Base-by-base conservation (phyloP, 2,888 invertebrate species). In the Branchipolynoe longqiensis region DNA sequence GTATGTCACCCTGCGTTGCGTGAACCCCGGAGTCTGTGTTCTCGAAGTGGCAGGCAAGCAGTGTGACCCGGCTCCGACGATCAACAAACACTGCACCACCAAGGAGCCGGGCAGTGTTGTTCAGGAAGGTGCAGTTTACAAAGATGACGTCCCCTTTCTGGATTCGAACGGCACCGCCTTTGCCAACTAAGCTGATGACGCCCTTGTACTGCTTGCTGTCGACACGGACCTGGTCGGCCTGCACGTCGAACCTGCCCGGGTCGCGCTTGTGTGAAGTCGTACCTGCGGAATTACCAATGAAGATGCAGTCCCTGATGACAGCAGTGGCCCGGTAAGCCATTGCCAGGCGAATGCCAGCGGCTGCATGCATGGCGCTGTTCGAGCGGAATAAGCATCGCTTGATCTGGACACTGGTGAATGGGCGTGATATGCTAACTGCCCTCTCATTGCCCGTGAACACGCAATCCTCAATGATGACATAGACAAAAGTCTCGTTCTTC, bases 61-160 rank as follows among this genome's bases (percentile, higher is more conserved):
- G 28, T 4, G 28, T 48, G 4, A 82, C 73, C 1, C 31, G 31
- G 18, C 82, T 64, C 18, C 64, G 56, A 36, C 62, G 33, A 28
- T 83, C 86, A 1, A 87, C 83, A 78, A 62, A 87, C 0, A 87
- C 48, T 1, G 87, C 41, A n/a, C 87, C 87, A 6, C 87, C 87
- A 1, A 87, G 62, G 0, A 87, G 85, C 22, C 85, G 58, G 1
- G 87, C 86, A 18, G 85, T 85, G 85, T 87, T 87, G 69, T 87
- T 87, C 6, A 40, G 12, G 38, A 84, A 83, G 14, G 74, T 74
- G 48, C 86, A 87, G 59, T 87, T 85, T 6, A 48, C 25, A 25
- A 87, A 78, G 1, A 40, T 18, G 18, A 87, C 84, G 6, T 38
- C 33, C 38, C 85, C 86, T 25, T 82, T 74, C 12, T 85, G 85